Evolutionary conservation across 2,113 vertebrate genomes (phyloP).

Genomic region (Chiloscyllium plagiosum): DNA sequence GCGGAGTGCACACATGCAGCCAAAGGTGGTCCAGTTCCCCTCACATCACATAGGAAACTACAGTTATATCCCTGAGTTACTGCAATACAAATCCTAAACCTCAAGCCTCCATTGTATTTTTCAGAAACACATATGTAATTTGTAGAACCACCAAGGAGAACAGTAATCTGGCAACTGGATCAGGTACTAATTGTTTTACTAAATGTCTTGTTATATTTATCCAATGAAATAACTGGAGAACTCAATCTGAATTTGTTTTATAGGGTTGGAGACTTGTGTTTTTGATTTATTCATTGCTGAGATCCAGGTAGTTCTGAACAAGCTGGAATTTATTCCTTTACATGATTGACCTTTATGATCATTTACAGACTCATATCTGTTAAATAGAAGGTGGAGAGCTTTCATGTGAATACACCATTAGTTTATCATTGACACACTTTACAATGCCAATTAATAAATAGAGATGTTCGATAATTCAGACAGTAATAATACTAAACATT

Average conservation of each 20-base stretch:
- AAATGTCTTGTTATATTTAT: background rate
- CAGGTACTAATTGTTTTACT: background rate
- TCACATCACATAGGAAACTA: no score
- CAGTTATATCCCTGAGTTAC: no score
- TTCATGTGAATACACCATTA: background rate
- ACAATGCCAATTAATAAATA: background rate
- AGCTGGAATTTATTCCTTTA: no score
- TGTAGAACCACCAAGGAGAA: background rate
- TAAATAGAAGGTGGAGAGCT: background rate
- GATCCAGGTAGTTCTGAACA: no score
- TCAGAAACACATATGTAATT: background rate
- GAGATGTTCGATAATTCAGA: no score
- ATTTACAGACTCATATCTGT: background rate
- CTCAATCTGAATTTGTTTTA: background rate
- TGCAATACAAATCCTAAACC: no score
- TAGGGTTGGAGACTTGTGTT: no score
- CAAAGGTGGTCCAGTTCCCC: no score
- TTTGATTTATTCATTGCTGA: no score
- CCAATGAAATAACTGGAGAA: background rate
- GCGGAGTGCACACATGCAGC: no score
- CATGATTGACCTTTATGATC: background rate
- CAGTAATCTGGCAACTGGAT: background rate
- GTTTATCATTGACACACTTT: background rate
- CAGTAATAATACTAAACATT: no score
- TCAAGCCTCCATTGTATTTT: no score